Evolutionary conservation across 2,797 vertebrate species (phyloP), one percentile per base, ranked within the genome.

Genomic region (Helarctos malayanus): DNA sequence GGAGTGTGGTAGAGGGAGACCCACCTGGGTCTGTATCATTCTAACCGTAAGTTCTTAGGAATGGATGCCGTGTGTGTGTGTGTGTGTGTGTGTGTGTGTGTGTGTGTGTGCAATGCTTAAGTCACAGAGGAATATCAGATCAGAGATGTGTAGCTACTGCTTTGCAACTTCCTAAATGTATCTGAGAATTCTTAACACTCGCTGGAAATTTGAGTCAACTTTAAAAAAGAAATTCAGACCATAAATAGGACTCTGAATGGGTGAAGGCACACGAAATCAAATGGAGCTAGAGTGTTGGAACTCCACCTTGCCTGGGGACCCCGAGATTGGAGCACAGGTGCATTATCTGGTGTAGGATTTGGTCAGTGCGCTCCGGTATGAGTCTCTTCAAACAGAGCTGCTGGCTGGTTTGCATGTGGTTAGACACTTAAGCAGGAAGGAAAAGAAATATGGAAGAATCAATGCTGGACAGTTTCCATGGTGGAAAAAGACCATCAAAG

Each of bases 161-260:
- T 79, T 57, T 93, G 32, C 21, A 35, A 35, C 35, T 84, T 69
- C 41, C 71, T 78, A 79, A 52, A 16, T 32, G 29, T 45, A 90
- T 35, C 61, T 94, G 52, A 57, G 45, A 95, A 85, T 94, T 95
- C 75, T 75, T 25, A 81, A 81, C 54, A 92, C 61, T 91, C 41
- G 49, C 78, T 97, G 87, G 63, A 93, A 91, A 78, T 91, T 49
- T 94, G 23, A 57, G 52, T 75, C 38, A 27, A 65, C 63, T 88
- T 91, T 94, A 93, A 80, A 94, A 97, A 90, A 92, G 68, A 85
- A 92, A 80, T 80, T 59, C 16, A 29, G 71, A 18, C 29, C 25
- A 1, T 0, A 0, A 2, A 29, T 83, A 82, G 41, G 35, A 16
- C 41, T 71, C 29, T 27, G 19, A 49, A 21, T 35, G 75, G 18